These are phyloP conservation scores for Carassius carassius DNA, from an alignment of 2,113 vertebrate genomes.

Conservation along the genomic window DNA sequence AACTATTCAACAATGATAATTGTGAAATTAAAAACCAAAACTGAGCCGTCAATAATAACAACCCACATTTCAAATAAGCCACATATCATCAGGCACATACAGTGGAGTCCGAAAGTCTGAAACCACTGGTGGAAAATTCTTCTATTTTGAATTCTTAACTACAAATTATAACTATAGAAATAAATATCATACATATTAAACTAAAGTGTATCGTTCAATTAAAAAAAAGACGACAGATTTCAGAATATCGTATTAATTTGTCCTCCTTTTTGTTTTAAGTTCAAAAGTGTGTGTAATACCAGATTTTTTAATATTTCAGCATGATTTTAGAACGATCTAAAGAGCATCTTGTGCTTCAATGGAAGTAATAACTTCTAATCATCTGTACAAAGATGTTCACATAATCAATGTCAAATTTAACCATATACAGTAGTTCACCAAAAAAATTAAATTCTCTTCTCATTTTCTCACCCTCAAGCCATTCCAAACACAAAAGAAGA, in stretches of 20 bases:
- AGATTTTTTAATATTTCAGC: not conserved
- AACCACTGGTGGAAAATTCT: not conserved
- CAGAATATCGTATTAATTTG: not conserved
- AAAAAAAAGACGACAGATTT: too few relatives aligned
- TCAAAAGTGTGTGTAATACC: not conserved
- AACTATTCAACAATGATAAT: too few relatives aligned
- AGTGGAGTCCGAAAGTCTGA: not conserved
- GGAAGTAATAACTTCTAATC: too few relatives aligned
- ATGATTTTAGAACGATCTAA: not conserved
- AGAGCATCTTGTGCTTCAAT: not conserved
- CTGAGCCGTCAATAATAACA: not conserved
- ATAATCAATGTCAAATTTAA: too few relatives aligned
- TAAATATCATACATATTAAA: too few relatives aligned
- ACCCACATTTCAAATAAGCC: not conserved
- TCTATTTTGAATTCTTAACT: not conserved
- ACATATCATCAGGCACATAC: slow-evolving; percentile 1
- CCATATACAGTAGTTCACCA: not conserved
- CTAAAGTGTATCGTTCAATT: not conserved
- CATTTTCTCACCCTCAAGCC: not conserved
- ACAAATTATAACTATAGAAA: not conserved
- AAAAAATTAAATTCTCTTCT: not conserved
- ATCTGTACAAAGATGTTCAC: too few relatives aligned
- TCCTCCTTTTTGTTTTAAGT: too few relatives aligned
- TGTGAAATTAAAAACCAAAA: not conserved
- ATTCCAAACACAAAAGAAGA: not conserved